Base-by-base conservation (phyloP, 2,797 vertebrate species). In the Myotis findleyi region DNA sequence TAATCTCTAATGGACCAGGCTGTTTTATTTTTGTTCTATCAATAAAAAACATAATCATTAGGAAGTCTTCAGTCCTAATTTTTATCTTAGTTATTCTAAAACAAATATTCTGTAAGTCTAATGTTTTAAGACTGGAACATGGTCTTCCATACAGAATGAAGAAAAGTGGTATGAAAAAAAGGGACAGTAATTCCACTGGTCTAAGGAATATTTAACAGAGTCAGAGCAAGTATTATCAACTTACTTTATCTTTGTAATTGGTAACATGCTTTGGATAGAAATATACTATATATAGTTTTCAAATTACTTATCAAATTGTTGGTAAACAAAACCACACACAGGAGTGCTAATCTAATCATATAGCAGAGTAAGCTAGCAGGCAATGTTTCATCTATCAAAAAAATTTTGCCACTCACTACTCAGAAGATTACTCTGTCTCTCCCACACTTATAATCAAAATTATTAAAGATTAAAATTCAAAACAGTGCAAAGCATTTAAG, bases 21-120 rank as follows among this genome's bases (percentile, higher is more conserved):
- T 49, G 25, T 89, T 73, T 87, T 73, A 91, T 59, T 89, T 95
- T 95, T 59, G 27, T 69, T 87, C 27, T 55, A 4, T 25, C 55
- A 64, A n/a, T 92, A 72, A 84, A 92, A 89, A 88, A 75, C 23
- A 87, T 36, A 38, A 77, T 62, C 77, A 79, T 80, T 64, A 72
- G 21, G 25, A 89, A 89, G n/a, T 51, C 76, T 87, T 83, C n/a
- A 49, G 47, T 55, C 36, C 38, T 14, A 72, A 18, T 64, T n/a
- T 72, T 16, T 18, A 83, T 53, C 30, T 38, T 62, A 75, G 55
- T 79, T 66, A 73, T 27, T 93, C 33, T 49, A 71, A 73, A 92
- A 77, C 17, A 77, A 82, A 72, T 49, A 93, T 18, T 89, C 49
- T 72, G 12, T 66, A 66, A 85, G 73, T 89, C 47, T 68, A 66